phyloP scores from a whole-genome alignment of 1,140 invertebrate species.

The Lepidurus packardi region DNA sequence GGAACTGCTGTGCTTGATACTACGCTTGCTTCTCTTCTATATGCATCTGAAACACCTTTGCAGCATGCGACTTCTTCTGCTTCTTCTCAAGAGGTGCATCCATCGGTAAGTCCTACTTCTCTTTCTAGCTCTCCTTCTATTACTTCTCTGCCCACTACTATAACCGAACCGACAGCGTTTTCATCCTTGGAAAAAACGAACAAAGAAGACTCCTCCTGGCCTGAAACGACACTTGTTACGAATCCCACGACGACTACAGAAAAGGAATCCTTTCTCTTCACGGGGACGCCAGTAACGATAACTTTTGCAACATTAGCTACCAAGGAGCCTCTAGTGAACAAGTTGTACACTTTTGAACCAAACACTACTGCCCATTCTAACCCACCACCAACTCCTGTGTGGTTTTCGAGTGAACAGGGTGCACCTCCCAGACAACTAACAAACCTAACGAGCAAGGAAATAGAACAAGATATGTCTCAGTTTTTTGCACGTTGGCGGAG shows the following conservation, averaged over 20 bases:
- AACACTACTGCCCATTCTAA: background rate
- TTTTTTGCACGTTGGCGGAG: background rate
- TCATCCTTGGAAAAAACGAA: background rate
- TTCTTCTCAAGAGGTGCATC: background rate
- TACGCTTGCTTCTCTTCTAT: background rate
- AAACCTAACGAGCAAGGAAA: background rate
- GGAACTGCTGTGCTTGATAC: background rate
- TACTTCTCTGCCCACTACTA: background rate
- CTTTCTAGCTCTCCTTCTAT: background rate
- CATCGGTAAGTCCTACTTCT: slow-evolving; percentile 6
- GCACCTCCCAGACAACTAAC: background rate
- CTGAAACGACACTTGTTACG: slow-evolving; percentile 11
- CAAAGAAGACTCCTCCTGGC: background rate
- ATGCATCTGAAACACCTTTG: background rate
- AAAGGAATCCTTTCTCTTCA: background rate
- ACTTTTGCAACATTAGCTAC: background rate
- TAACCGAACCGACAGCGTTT: background rate
- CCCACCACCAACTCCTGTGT: background rate
- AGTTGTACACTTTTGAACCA: background rate
- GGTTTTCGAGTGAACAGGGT: slow-evolving; percentile 1
- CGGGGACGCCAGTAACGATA: background rate
- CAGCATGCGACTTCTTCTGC: background rate
- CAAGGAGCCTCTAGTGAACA: background rate
- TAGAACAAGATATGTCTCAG: background rate
- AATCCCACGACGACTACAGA: background rate